These are phyloP conservation scores for Bradypodion ventrale DNA, from an alignment of 2,797 vertebrate genomes.

Conservation along the genomic window DNA sequence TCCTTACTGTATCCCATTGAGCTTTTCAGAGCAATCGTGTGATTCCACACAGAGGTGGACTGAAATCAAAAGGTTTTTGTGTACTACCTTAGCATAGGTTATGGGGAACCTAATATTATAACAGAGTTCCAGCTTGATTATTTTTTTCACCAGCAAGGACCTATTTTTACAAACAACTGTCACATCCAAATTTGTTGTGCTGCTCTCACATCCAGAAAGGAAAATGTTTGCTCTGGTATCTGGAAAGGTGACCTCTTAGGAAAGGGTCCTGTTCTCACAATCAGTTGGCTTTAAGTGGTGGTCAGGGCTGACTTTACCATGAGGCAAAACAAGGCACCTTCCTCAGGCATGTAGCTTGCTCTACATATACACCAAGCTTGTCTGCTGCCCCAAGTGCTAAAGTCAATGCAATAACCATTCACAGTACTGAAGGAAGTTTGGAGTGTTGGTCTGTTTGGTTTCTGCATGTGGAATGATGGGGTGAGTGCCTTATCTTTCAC, in stretches of 20 bases:
- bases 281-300: neutral
- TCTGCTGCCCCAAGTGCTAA: neutral
- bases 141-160: conserved; percentile 47
- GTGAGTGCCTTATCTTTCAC: neutral
- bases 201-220: conserved; percentile 34
- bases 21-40: no score
- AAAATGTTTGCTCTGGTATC: conserved; percentile 26
- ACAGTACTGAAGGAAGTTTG: neutral
- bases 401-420: neutral
- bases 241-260: neutral
- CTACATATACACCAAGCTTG: neutral
- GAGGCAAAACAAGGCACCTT: no score
- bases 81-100: neutral
- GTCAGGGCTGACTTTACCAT: no score
- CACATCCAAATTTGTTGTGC: conserved; percentile 20
- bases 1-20: neutral
- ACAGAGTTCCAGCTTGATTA: conserved; percentile 36
- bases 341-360: no score
- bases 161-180: conserved; percentile 35
- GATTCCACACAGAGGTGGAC: neutral
- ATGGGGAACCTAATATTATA: conserved; percentile 4
- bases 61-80: neutral
- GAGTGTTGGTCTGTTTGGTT: neutral
- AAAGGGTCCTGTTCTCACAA: neutral
- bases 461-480: neutral